Conservation (phyloP, 2,888 invertebrate genomes). For the Ferdinandea cuprea region DNA sequence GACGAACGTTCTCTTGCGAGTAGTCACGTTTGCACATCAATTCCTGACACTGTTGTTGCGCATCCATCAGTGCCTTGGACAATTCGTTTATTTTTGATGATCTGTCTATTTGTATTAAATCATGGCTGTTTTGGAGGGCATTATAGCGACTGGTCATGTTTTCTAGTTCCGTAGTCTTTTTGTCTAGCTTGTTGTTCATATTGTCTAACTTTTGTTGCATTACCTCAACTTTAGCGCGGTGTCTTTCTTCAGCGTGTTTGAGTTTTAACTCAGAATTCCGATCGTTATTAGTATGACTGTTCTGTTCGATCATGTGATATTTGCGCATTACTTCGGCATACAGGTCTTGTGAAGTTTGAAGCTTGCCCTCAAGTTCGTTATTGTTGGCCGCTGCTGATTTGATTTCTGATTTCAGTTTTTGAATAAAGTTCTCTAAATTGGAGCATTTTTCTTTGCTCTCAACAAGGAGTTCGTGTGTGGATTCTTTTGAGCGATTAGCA, state of each 20-base stretch:
- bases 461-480: constrained; percentile 87
- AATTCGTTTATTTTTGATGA: constrained; percentile 86
- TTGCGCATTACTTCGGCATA: constrained; percentile 84
- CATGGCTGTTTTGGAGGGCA: constrained; percentile 86
- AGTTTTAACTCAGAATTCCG: constrained; percentile 80
- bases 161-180: constrained; percentile 84
- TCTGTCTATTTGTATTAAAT: constrained; percentile 86
- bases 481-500: constrained; percentile 85
- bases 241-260: constrained; percentile 84
- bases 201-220: constrained; percentile 84
- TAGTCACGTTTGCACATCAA: constrained; percentile 79
- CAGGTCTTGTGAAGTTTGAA: constrained; percentile 84
- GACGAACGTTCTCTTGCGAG: constrained; percentile 79
- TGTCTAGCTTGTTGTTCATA: constrained; percentile 82
- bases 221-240: constrained; percentile 83
- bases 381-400: constrained; percentile 82
- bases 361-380: constrained; percentile 84
- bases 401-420: constrained; percentile 82
- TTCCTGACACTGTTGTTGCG: constrained; percentile 84
- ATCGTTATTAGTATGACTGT: constrained; percentile 79
- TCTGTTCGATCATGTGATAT: constrained; percentile 81
- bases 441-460: constrained; percentile 82
- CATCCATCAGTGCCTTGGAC: constrained; percentile 85
- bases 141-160: constrained; percentile 84
- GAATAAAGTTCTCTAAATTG: constrained; percentile 79